Evolutionary conservation across 1,140 invertebrate genomes (phyloP), one percentile per base, ranked within the genome.

Genomic region (Muscidifurax raptorellus): DNA sequence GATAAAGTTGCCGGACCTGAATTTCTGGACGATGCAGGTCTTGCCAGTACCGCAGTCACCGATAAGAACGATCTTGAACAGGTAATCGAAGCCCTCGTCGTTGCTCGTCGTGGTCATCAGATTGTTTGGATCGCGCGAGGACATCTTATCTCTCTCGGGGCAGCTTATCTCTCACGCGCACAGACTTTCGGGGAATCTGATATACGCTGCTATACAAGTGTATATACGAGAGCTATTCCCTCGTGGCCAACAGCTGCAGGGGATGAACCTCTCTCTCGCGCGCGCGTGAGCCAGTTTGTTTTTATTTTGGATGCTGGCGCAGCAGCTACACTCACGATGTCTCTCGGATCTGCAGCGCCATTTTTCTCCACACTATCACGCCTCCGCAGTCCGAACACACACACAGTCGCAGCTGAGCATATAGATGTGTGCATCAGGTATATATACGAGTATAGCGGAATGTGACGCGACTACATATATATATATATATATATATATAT

Each of bases 1-100:
- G 83, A 98, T 96, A 91, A 97, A 99, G 85, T 97, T 98, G 84
- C 98, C 98, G 81, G 97, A 97, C 92, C 98, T 98, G 92, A 99
- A 98, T 85, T 98, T 95, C 92, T 98, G 97, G 69, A 98, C 97
- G 87, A 98, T 96, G 90, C 96, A 97, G 82, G 96, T 97, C 93
- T 97, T 97, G 66, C 97, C 97, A 7, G 96, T 96, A 7, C 96
- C 96, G 93, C 96, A 97, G 87, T 97, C 96, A 79, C 97, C 97
- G 88, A 97, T 97, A 52, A 97, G 92, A 59, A 97, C 96, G 78
- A 97, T 96, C 94, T 97, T 97, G 89, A 97, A 97, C 40, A 97
- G 90, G 93, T 96, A 97, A 93, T 97, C 96, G 90, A 96, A 97
- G 85, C 94, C 94, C 88, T 97, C 96, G 83, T 96, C 96, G 80